These are phyloP conservation scores for Artibeus jamaicensis DNA, from an alignment of 2,797 vertebrate species.

Conservation along the genomic window DNA sequence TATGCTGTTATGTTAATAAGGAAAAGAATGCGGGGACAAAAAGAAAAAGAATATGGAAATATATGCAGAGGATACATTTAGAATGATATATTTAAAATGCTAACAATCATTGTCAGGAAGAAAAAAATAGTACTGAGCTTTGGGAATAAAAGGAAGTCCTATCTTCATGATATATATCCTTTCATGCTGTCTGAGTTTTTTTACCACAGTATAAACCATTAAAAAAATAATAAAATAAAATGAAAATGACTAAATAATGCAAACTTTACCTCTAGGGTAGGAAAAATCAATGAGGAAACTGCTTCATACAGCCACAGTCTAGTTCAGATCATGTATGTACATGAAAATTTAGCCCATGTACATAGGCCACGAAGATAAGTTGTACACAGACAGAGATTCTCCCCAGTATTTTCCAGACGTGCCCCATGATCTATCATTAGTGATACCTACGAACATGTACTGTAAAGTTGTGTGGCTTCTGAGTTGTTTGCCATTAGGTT, in stretches of 20 bases:
- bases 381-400: not conserved
- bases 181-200: not conserved
- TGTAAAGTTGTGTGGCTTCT: too few relatives aligned
- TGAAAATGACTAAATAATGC: not conserved
- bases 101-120: not conserved
- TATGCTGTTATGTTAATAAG: not conserved
- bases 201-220: not conserved
- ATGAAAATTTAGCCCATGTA: not conserved
- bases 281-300: not conserved
- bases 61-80: slow-evolving; percentile 1
- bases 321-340: not conserved
- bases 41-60: not conserved
- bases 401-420: not conserved
- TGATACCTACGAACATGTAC: not conserved
- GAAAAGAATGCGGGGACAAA: not conserved
- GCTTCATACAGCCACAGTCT: not conserved
- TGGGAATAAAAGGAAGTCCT: not conserved
- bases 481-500: not conserved
- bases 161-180: not conserved
- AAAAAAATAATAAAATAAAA: slow-evolving; percentile 10
- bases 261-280: not conserved
- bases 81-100: not conserved
- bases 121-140: not conserved
- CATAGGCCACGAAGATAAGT: not conserved
- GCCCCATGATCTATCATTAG: not conserved